phyloP scores from a whole-genome alignment of 2,797 vertebrate genomes.

The Squalus acanthias region DNA sequence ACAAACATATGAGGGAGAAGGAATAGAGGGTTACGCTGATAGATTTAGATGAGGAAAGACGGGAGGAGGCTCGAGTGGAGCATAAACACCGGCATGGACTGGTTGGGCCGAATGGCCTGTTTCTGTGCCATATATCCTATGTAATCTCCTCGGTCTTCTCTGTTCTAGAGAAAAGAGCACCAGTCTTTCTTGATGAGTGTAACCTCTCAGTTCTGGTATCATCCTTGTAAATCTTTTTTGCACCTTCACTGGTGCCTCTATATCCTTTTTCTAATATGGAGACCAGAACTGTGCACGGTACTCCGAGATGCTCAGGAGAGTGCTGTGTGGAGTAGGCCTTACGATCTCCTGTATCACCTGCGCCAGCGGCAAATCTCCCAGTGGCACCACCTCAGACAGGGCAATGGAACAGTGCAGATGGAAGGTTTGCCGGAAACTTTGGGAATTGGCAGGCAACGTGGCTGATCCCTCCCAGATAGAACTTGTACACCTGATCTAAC shows the following conservation, averaged over 20 bases:
- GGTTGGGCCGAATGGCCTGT: too few relatives aligned
- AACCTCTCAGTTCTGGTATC: too few relatives aligned
- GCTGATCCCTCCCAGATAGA: neutral
- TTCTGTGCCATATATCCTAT: too few relatives aligned
- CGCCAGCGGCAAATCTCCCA: neutral
- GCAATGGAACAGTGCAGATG: neutral
- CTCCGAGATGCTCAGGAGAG: neutral
- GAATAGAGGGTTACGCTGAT: too few relatives aligned
- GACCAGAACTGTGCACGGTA: neutral
- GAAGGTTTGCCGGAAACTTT: neutral
- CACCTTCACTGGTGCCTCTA: too few relatives aligned
- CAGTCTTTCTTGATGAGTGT: too few relatives aligned
- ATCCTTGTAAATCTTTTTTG: too few relatives aligned
- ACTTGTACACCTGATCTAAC: neutral
- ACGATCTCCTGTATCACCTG: neutral
- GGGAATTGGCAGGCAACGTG: neutral
- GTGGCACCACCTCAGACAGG: neutral
- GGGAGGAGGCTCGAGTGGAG: too few relatives aligned
- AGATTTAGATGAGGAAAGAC: too few relatives aligned
- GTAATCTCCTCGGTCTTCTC: neutral
- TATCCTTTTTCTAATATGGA: neutral
- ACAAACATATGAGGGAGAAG: too few relatives aligned
- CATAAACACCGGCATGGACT: too few relatives aligned
- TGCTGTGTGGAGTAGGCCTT: neutral
- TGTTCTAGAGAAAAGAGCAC: too few relatives aligned